Percentiles rank a stretch among this genome's conserved stretches.
Evolutionary conservation across 2,888 invertebrate species (phyloP).

Genomic region (Oligia fasciuncula): DNA sequence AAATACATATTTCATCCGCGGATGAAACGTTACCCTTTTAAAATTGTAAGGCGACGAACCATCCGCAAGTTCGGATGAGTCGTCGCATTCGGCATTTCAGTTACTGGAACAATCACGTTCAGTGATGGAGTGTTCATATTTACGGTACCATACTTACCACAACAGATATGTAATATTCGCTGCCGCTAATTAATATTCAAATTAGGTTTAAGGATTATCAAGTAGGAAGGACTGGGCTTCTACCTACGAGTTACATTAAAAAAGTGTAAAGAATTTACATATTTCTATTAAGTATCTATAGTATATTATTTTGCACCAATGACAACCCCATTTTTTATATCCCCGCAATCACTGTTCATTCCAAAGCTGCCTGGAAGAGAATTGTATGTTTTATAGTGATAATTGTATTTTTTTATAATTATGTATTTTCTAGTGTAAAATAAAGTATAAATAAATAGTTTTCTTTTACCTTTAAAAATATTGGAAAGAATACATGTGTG

Average conservation of each 20-base stretch:
- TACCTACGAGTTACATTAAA: neutral
- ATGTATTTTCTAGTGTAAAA: no score
- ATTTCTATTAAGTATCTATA: no score
- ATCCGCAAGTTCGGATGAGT: no score
- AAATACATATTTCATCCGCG: no score
- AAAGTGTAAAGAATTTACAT: no score
- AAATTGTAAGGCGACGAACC: no score
- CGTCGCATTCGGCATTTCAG: neutral
- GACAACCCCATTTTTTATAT: no score
- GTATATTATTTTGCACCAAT: no score
- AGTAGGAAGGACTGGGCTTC: neutral
- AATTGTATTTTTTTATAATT: neutral
- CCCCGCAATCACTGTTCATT: no score
- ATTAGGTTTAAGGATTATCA: neutral
- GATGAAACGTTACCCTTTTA: no score
- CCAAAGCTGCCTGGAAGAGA: no score
- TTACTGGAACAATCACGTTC: neutral
- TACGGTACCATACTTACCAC: neutral
- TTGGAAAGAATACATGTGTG: neutral
- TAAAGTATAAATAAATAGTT: neutral
- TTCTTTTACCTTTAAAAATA: neutral
- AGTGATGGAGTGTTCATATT: neutral
- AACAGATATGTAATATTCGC: neutral
- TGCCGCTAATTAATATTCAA: neutral
- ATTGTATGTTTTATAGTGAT: no score